Conservation (phyloP, 2,113 vertebrate genomes). For the Actenoides hombroni region DNA sequence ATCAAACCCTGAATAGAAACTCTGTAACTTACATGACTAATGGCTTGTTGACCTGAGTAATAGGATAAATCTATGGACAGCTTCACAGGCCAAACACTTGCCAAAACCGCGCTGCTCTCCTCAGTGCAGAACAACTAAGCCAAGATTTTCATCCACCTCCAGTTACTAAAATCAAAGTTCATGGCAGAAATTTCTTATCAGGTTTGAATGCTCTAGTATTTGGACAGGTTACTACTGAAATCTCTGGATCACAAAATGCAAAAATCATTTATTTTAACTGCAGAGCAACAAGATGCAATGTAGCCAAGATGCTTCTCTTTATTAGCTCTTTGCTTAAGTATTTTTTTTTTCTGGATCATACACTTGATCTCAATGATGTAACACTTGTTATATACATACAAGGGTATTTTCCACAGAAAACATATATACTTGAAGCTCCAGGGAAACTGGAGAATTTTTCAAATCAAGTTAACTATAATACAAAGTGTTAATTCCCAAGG, state of each 20-base stretch:
- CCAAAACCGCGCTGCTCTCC: neutral
- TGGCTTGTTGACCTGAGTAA: neutral
- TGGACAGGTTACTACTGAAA: neutral
- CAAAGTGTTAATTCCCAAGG: neutral
- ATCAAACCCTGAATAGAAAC: neutral
- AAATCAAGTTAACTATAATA: neutral
- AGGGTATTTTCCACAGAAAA: neutral
- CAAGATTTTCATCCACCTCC: neutral
- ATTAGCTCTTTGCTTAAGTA: neutral
- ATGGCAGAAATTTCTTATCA: neutral
- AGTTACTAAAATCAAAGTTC: neutral
- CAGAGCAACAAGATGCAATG: neutral
- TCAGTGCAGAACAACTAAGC: neutral
- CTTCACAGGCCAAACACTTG: neutral
- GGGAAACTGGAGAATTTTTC: neutral
- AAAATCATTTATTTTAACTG: neutral
- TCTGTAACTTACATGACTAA: neutral
- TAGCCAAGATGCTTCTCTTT: neutral
- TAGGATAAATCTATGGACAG: neutral
- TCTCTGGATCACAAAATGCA: neutral
- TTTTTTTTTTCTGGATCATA: neutral
- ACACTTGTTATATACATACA: neutral
- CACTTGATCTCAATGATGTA: neutral
- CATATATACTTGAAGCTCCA: neutral
- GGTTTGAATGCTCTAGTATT: neutral